phyloP scores from a whole-genome alignment of 2,888 invertebrate species.

The Trichogramma dendrolimi region DNA sequence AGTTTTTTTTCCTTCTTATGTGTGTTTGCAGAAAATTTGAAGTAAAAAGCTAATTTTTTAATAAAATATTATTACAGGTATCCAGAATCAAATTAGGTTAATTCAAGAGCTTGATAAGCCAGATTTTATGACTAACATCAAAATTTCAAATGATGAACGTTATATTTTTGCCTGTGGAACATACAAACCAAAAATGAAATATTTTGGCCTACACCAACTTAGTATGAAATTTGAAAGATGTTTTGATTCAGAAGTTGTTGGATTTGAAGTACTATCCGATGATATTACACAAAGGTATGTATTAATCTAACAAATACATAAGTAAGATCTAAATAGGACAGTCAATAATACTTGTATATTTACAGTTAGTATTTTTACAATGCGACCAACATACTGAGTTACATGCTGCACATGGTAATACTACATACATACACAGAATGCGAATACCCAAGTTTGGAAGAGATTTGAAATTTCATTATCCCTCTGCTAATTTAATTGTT shows the following conservation, averaged over 20 bases:
- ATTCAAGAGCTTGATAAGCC: conserved; percentile 99
- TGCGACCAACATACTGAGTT: conserved; percentile 91
- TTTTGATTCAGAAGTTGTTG: conserved; percentile 93
- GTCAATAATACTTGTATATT: no score
- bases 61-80: conserved; percentile 56
- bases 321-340: not conserved
- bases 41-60: not conserved
- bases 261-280: conserved; percentile 87
- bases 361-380: conserved; percentile 85
- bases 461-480: conserved; percentile 85
- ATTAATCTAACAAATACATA: conserved; percentile 1
- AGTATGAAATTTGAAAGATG: conserved; percentile 97
- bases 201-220: conserved; percentile 92
- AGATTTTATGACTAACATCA: conserved; percentile 78
- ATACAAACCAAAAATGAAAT: conserved; percentile 93
- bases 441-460: conserved; percentile 93
- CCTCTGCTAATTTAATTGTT: conserved; percentile 87
- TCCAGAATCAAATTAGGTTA: conserved; percentile 86
- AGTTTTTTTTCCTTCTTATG: conserved; percentile 32
- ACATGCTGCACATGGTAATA: conserved; percentile 89
- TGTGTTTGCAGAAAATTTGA: not conserved
- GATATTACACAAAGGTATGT: conserved; percentile 90
- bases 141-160: conserved; percentile 84
- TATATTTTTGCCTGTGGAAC: conserved; percentile 89
- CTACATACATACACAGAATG: conserved; percentile 80